Conservation (phyloP, 2,797 vertebrate genomes). For the Gouania willdenowi region DNA sequence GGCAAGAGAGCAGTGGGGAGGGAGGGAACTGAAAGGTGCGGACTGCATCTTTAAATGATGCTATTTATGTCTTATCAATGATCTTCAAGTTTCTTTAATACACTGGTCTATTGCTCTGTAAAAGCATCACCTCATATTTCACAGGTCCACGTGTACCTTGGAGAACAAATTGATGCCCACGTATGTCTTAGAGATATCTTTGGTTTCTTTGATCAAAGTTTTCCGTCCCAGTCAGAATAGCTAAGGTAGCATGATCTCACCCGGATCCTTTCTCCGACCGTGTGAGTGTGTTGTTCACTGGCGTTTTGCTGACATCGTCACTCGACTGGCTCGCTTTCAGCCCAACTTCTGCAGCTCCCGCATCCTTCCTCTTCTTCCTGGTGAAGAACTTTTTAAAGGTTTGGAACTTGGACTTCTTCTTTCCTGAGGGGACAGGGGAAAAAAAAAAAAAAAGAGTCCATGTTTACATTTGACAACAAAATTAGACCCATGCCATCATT, state of each 20-base stretch:
- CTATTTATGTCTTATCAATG: too few species aligned
- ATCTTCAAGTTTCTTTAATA: too few species aligned
- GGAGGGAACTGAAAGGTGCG: too few species aligned
- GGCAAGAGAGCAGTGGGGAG: too few species aligned
- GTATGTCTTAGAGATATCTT: too few species aligned
- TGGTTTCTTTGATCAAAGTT: too few species aligned
- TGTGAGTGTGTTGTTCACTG: conserved; percentile 53
- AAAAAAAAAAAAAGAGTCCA: not conserved
- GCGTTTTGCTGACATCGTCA: conserved; percentile 71
- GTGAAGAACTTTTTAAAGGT: conserved; percentile 87
- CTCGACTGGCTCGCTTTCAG: conserved; percentile 81
- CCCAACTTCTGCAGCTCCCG: conserved; percentile 38
- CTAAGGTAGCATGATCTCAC: conserved; percentile 45
- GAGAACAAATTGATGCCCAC: too few species aligned
- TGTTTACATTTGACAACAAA: conserved; percentile 14
- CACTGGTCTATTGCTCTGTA: too few species aligned
- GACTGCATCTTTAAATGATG: too few species aligned
- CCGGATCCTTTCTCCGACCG: conserved; percentile 66
- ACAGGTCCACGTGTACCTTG: too few species aligned
- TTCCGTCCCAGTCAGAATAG: too few species aligned
- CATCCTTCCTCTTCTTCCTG: conserved; percentile 88
- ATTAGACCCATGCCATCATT: conserved; percentile 18
- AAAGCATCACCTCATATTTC: too few species aligned
- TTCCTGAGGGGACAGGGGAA: conserved; percentile 66
- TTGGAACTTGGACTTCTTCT: conserved; percentile 94